Conservation (phyloP, 2,888 invertebrate genomes). For the Sinodicranocentrus sp. region DNA sequence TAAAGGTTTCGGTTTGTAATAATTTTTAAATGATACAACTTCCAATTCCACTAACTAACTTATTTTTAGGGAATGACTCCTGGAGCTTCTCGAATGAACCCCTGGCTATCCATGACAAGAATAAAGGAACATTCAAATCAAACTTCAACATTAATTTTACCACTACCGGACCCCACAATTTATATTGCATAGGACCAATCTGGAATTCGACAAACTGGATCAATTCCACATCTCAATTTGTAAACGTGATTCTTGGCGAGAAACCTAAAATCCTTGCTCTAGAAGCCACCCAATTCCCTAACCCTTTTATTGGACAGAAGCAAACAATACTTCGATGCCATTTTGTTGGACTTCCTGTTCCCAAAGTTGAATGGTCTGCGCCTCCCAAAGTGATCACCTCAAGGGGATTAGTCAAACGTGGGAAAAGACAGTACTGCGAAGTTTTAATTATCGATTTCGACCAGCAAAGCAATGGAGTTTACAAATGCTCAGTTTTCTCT, state of each 20-base stretch:
- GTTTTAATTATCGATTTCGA: conserved; percentile 25
- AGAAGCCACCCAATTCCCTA: background rate
- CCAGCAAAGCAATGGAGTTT: conserved; percentile 26
- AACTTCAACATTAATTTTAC: background rate
- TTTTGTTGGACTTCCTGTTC: conserved; percentile 42
- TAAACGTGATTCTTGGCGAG: conserved; percentile 30
- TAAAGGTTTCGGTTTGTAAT: background rate
- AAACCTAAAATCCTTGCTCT: conserved; percentile 25
- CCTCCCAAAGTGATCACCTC: conserved; percentile 10
- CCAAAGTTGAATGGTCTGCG: conserved; percentile 32
- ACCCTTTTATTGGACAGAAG: conserved; percentile 39
- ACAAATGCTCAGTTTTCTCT: conserved; percentile 29
- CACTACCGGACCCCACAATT: background rate
- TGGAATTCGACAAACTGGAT: conserved; percentile 61
- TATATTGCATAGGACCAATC: conserved; percentile 53
- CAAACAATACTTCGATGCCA: conserved; percentile 27
- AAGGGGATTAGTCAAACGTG: background rate
- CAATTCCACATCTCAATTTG: conserved; percentile 21
- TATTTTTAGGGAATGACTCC: conserved; percentile 23
- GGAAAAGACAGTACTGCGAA: background rate
- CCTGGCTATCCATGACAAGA: too few species aligned
- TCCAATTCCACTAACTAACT: background rate
- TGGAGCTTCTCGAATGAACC: too few species aligned
- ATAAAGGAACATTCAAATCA: conserved; percentile 17
- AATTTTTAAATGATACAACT: background rate